Evolutionary conservation across 2,797 vertebrate species (phyloP), one percentile per base, ranked within the genome.

Genomic region (Mallotus villosus): DNA sequence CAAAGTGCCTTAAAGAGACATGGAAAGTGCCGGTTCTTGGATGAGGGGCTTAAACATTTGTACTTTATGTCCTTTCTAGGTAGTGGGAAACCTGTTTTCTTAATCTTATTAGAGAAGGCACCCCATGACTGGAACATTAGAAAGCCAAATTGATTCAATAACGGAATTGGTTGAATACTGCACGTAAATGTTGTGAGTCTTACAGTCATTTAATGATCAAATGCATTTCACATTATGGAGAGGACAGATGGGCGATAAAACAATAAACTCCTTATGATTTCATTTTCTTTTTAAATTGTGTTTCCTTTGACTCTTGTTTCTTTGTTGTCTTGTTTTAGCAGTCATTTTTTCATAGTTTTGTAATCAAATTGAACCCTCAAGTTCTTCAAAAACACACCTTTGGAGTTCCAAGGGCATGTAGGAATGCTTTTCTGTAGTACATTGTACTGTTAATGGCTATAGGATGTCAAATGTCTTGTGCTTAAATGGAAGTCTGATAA

Each of bases 261-360:
- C 27, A 68, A 68, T 68, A 68, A 68, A 67, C 53, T 27, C 53
- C 53, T 53, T 24, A 67, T 67, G 49, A 68, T 68, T 68, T 22
- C 4, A 57, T 67, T 19, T 4, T 11, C 51, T 53, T 49, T 55
- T 32, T 4, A 4, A 3, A n/a, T 3, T 29, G 24, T 55, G 25
- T 57, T 19, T 68, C 17, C 21, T 16, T 64, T 1, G 46, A 51
- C 22, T 67, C 25, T 66, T 49, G 65, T 67, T 32, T 34, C 3
- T 57, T 5, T 65, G 34, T 25, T 49, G 63, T 9, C 14, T 25
- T 51, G n/a, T 51, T 49, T 14, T 11, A 21, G 22, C 9, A 22
- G 24, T 21, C n/a, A 60, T 60, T 25, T 60, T 14, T 46, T 46
- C 41, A 22, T 12, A 11, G 51, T n/a, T 17, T n/a, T 17, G 19